These are phyloP conservation scores for Galbula dea DNA, from an alignment of 2,113 vertebrate species.

Conservation along the genomic window DNA sequence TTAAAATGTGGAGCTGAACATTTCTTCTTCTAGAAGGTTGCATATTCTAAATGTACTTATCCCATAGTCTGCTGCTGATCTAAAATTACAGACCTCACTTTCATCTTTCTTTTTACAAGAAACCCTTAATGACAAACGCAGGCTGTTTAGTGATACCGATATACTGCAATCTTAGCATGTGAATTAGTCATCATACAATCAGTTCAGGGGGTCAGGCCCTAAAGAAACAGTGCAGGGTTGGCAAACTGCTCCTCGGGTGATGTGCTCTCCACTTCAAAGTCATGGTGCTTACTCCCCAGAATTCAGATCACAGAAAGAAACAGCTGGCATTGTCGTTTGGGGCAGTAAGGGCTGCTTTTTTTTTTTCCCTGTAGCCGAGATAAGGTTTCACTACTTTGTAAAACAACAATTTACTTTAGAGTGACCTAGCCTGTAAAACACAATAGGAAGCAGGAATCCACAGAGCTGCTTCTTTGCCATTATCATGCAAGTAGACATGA, in stretches of 20 bases:
- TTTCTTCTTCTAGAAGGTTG: constrained; percentile 66
- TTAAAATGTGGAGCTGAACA: constrained; percentile 56
- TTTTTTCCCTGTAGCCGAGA: constrained; percentile 51
- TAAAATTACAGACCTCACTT: constrained; percentile 80
- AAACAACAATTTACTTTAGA: constrained; percentile 80
- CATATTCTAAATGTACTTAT: constrained; percentile 68
- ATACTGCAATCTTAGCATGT: constrained; percentile 81
- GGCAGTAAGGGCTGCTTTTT: constrained; percentile 27
- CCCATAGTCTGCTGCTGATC: constrained; percentile 67
- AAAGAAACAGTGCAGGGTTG: constrained; percentile 81
- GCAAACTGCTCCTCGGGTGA: constrained; percentile 72
- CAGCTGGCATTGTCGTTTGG: constrained; percentile 84
- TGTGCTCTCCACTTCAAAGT: constrained; percentile 82
- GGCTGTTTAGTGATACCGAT: constrained; percentile 86
- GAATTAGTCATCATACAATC: constrained; percentile 89
- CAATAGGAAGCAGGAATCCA: constrained; percentile 72
- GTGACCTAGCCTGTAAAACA: constrained; percentile 80
- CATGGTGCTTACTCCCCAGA: constrained; percentile 62
- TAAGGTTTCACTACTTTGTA: constrained; percentile 83
- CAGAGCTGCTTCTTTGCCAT: constrained; percentile 50
- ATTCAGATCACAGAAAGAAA: constrained; percentile 77
- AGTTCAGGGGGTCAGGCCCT: constrained; percentile 87
- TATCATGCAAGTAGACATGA: constrained; percentile 60
- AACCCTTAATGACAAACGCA: constrained; percentile 92
- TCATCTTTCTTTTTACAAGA: constrained; percentile 86